Conservation (phyloP, 2,797 vertebrate genomes). For the Emys orbicularis region DNA sequence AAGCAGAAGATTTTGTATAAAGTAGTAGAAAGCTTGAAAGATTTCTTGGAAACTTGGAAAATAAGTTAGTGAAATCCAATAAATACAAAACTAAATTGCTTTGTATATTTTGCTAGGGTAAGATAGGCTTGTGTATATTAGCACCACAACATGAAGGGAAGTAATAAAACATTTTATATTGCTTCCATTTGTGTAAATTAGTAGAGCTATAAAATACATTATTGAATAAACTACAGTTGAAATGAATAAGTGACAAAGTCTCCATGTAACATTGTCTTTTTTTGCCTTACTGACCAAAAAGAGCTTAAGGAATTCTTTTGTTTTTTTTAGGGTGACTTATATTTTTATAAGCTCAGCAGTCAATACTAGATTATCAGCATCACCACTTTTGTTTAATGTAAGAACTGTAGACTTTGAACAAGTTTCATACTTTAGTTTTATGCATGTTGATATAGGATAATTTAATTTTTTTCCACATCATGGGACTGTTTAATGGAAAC, state of each 20-base stretch:
- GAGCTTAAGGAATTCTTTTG: conserved; percentile 41
- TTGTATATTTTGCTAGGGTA: conserved; percentile 57
- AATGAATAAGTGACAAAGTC: conserved; percentile 56
- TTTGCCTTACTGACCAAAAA: conserved; percentile 63
- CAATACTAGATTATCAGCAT: conserved; percentile 55
- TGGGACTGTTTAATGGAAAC: conserved; percentile 40
- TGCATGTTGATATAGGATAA: neutral
- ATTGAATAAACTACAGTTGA: conserved; percentile 66
- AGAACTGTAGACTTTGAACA: conserved; percentile 36
- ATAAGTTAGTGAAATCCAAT: conserved; percentile 46
- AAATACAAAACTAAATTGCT: conserved; percentile 60
- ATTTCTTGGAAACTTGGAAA: neutral
- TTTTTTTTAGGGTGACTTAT: conserved; percentile 53
- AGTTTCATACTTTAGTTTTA: conserved; percentile 39
- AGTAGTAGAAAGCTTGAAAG: conserved; percentile 37
- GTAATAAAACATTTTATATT: conserved; percentile 43
- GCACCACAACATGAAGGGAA: conserved; percentile 59
- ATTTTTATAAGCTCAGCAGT: conserved; percentile 63
- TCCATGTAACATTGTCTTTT: conserved; percentile 55
- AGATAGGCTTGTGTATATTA: conserved; percentile 46
- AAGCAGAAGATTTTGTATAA: neutral
- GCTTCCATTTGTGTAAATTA: conserved; percentile 39
- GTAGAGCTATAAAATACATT: conserved; percentile 54
- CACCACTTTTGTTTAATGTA: conserved; percentile 59
- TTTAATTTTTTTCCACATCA: conserved; percentile 32